phyloP scores from a whole-genome alignment of 1,140 invertebrate genomes.

The Penaeus vannamei region DNA sequence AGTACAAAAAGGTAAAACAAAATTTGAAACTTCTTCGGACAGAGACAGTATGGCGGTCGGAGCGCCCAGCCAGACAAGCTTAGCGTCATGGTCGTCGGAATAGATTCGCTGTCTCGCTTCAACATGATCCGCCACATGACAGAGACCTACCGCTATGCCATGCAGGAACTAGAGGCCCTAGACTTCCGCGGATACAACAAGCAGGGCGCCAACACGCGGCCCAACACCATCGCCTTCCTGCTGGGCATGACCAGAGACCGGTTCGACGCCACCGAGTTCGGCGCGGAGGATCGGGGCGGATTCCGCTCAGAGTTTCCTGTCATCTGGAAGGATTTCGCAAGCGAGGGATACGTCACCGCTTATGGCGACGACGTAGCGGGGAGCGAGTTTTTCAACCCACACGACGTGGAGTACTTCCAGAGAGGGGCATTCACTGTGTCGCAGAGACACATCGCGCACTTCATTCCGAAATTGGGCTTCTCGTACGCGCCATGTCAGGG shows the following conservation, averaged over 20 bases:
- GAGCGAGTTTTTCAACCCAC: slow-evolving; percentile 74
- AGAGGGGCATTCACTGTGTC: slow-evolving; percentile 53
- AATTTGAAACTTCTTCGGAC: neutral
- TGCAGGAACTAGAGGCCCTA: slow-evolving; percentile 71
- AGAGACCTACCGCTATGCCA: slow-evolving; percentile 1
- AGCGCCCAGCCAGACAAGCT: slow-evolving; percentile 29
- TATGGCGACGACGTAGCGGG: slow-evolving; percentile 73
- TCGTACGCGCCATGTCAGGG: neutral
- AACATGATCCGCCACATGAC: slow-evolving; percentile 43
- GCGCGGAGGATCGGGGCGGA: slow-evolving; percentile 17
- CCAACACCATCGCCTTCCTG: slow-evolving; percentile 72
- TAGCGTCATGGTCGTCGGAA: slow-evolving; percentile 38
- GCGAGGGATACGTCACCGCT: slow-evolving; percentile 73
- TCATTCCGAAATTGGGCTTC: neutral
- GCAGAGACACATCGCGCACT: neutral
- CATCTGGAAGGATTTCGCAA: slow-evolving; percentile 74
- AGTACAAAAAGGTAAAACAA: too few species aligned
- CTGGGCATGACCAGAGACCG: slow-evolving; percentile 67
- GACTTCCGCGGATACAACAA: slow-evolving; percentile 73
- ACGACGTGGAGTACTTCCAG: slow-evolving; percentile 73
- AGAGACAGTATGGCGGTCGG: slow-evolving; percentile 7
- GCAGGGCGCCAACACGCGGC: slow-evolving; percentile 73
- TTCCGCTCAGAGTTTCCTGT: slow-evolving; percentile 72
- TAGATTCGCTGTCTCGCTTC: slow-evolving; percentile 26
- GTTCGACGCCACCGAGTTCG: slow-evolving; percentile 28